Conservation (phyloP, 2,888 invertebrate genomes). For the Metalampra italica region DNA sequence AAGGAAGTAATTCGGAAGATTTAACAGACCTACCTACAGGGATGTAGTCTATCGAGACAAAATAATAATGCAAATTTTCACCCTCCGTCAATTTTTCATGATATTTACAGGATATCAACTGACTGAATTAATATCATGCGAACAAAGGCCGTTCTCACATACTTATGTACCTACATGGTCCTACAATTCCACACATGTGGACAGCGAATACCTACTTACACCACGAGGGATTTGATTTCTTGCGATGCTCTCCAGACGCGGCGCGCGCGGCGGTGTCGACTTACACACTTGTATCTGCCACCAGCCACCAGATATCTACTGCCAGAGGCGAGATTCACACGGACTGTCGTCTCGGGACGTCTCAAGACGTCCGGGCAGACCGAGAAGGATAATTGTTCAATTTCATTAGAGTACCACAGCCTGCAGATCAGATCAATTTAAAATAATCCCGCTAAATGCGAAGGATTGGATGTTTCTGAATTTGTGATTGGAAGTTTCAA, state of each 20-base stretch:
- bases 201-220: conserved; percentile 37
- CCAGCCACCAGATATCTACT: conserved; percentile 17
- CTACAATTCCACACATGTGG: conserved; percentile 69
- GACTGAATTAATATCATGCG: too few species aligned
- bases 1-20: too few species aligned
- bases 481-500: too few species aligned
- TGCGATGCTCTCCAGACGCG: conserved; percentile 66
- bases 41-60: too few species aligned
- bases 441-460: too few species aligned
- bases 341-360: conserved; percentile 36
- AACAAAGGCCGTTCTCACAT: too few species aligned
- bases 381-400: neutral
- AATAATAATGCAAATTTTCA: too few species aligned
- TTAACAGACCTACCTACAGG: too few species aligned
- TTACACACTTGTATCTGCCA: conserved; percentile 47
- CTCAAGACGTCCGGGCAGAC: conserved; percentile 7
- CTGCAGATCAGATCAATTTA: neutral
- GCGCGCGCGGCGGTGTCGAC: conserved; percentile 43
- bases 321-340: conserved; percentile 57
- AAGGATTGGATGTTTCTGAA: too few species aligned
- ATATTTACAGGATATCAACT: too few species aligned
- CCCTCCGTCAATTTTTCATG: too few species aligned
- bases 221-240: conserved; percentile 52
- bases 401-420: neutral
- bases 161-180: too few species aligned